Conservation (phyloP, 2,888 invertebrate species). For the Andrena trimmerana region DNA sequence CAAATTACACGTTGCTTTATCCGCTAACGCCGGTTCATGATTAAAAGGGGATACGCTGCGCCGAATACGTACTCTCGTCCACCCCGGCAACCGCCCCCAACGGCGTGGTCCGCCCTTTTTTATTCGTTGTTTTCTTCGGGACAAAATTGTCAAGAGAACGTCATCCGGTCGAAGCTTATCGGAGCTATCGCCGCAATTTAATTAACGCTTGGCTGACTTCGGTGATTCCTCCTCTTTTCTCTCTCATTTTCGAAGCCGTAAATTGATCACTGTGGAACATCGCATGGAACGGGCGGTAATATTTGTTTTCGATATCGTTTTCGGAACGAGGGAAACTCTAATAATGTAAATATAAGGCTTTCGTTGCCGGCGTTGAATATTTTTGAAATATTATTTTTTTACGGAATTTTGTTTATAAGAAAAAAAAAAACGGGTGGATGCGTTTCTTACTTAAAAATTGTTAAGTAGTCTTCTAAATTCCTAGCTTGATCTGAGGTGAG, state of each 20-base stretch:
- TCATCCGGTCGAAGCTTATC: constrained; percentile 1
- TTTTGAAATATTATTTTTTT: too few relatives aligned
- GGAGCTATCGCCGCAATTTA: constrained; percentile 20
- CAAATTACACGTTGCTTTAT: constrained; percentile 62
- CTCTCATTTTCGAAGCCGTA: background rate
- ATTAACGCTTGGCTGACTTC: constrained; percentile 28
- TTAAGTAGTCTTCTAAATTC: too few relatives aligned
- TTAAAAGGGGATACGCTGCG: constrained; percentile 39
- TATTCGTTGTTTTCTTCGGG: background rate
- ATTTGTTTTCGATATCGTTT: too few relatives aligned
- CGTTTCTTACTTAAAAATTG: too few relatives aligned
- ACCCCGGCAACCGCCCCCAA: background rate
- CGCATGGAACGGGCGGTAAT: too few relatives aligned
- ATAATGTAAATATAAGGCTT: too few relatives aligned
- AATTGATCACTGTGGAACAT: too few relatives aligned
- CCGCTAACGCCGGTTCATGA: constrained; percentile 36
- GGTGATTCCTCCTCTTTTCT: background rate
- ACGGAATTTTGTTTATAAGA: background rate
- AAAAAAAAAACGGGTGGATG: background rate
- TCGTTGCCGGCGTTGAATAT: too few relatives aligned
- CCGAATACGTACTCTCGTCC: constrained; percentile 13
- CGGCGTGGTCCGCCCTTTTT: constrained; percentile 22
- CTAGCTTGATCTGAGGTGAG: too few relatives aligned
- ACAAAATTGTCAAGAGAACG: background rate
- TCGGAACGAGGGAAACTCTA: too few relatives aligned